Conservation (phyloP, 2,797 vertebrate species). For the Leontopithecus rosalia region DNA sequence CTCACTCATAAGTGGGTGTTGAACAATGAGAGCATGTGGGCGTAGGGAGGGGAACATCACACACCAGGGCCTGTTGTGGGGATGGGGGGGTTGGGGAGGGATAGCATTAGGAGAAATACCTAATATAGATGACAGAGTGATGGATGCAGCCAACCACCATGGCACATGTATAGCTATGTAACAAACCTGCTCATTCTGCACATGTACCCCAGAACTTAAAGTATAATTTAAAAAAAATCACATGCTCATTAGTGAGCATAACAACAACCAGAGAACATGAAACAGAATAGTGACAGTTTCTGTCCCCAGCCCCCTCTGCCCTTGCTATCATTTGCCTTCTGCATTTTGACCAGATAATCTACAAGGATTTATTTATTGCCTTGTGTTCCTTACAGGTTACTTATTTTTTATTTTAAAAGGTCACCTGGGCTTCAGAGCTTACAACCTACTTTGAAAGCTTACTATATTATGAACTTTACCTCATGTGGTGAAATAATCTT, state of each 20-base stretch:
- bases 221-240: background rate
- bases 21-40: background rate
- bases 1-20: background rate
- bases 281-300: background rate
- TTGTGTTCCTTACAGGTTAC: background rate
- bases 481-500: background rate
- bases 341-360: background rate
- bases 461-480: background rate
- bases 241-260: background rate
- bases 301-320: accelerated
- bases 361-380: background rate
- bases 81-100: accelerated
- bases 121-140: background rate
- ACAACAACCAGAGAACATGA: background rate
- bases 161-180: background rate
- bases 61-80: background rate
- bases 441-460: background rate
- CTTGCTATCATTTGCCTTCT: background rate
- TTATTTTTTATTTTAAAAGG: background rate
- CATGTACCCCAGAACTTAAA: background rate
- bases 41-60: background rate
- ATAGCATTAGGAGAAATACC: background rate
- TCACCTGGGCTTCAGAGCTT: background rate
- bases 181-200: background rate
- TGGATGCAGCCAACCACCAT: background rate